Base-by-base conservation (phyloP, 2,797 vertebrate species). In the Bovichtus variegatus region DNA sequence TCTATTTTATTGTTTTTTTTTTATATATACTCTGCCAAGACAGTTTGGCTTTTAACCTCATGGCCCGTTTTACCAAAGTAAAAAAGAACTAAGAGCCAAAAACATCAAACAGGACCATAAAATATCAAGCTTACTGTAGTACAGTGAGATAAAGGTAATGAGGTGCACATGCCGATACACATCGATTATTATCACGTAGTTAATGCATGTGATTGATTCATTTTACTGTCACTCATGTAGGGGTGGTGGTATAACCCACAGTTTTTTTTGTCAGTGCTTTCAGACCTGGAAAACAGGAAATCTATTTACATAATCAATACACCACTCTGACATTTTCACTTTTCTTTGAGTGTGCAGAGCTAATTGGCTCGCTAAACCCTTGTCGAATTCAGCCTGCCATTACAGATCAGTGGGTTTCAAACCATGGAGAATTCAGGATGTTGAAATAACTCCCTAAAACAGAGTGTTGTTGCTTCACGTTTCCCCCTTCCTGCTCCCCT, bases 251-350 rank as follows among this genome's bases (percentile, higher is more conserved):
- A 73, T 71, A 84, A 73, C 53, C 66, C 57, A 25, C 76, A 75
- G 63, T 76, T 81, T 83, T 76, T 78, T 83, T 80, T 83, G 61
- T 76, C 76, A 9, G 76, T 10, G 43, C 82, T 71, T 19, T 74
- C 80, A 80, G 55, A 78, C 43, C 73, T 75, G 77, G 31, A 75
- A 71, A 90, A 76, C 85, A 77, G 64, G 41, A 74, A 64, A 74
- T 66, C 67, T 55, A 70, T 89, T 80, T 74, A 58, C 81, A 86
- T 76, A 69, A 92, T 91, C 88, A 3, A 92, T 90, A 69, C 21
- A 5, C 19, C 76, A 25, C 76, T 31, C 78, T 87, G 88, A 83
- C 88, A 90, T 89, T 91, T 87, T 53, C 47, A 55, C 71, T 54
- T 27, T 16, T 74, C 67, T 75, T 61, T 60, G 41, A 69, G 65